phyloP scores from a whole-genome alignment of 2,113 vertebrate genomes.

The Cariama cristata region DNA sequence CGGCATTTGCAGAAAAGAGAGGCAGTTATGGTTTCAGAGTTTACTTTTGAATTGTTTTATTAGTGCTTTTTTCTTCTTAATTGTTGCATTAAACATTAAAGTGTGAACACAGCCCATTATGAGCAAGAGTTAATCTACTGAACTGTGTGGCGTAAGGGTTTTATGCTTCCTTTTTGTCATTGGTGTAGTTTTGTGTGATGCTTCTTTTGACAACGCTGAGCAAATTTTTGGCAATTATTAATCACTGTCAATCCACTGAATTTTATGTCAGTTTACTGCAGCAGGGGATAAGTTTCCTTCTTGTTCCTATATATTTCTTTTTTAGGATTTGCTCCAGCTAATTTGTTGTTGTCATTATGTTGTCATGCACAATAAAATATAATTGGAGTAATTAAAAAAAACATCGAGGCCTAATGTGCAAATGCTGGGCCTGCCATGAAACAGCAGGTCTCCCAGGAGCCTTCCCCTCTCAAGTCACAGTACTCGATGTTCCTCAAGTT shows the following conservation, averaged over 20 bases:
- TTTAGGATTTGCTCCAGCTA: slow-evolving; percentile 6
- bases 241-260: neutral
- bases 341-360: neutral
- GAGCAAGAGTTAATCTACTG: neutral
- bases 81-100: neutral
- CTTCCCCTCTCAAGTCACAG: neutral
- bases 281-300: neutral
- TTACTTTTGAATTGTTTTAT: neutral
- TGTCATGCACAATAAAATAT: slow-evolving; percentile 14
- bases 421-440: neutral
- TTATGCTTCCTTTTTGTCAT: neutral
- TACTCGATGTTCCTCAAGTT: neutral
- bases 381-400: slow-evolving; percentile 34
- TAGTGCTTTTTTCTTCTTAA: neutral
- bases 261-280: neutral
- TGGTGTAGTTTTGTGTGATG: neutral
- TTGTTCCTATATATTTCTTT: neutral
- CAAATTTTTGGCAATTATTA: neutral
- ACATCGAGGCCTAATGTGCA: neutral
- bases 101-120: neutral
- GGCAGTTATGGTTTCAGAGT: neutral
- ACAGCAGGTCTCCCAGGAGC: neutral
- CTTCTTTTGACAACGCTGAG: neutral
- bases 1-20: neutral
- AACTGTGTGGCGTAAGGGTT: neutral